A percentile compares a stretch with the other conserved stretches of the same genome.
Conservation (phyloP, 2,888 invertebrate species). For the Drosophila fungiperda region DNA sequence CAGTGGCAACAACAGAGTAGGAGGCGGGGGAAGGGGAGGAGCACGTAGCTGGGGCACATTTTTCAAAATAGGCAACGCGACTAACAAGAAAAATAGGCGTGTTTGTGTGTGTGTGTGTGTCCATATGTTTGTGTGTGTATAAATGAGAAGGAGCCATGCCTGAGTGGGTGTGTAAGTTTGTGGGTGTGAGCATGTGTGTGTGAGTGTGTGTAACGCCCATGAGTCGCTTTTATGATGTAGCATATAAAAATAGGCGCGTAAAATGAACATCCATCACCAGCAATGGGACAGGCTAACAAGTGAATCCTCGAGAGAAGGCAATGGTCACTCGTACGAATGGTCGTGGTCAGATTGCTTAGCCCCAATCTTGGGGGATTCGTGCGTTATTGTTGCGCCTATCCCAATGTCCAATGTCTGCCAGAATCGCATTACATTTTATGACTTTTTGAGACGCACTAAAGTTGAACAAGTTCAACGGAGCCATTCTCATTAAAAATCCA, state of each 20-base stretch:
- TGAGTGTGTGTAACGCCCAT: conserved; percentile 69
- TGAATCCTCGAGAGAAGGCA: conserved; percentile 24
- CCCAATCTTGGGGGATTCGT: conserved; percentile 36
- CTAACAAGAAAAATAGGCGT: conserved; percentile 47
- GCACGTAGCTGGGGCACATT: conserved; percentile 30
- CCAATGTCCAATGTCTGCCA: conserved; percentile 3
- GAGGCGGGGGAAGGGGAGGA: background rate
- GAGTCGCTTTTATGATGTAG: conserved; percentile 68
- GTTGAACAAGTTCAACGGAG: conserved; percentile 68
- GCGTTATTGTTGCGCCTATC: conserved; percentile 13
- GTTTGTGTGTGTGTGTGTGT: conserved; percentile 24
- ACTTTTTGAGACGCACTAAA: conserved; percentile 72
- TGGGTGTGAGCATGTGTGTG: background rate
- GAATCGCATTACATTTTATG: conserved; percentile 73
- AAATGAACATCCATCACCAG: conserved; percentile 77
- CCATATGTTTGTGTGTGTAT: conserved; percentile 27
- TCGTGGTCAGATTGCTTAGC: conserved; percentile 56
- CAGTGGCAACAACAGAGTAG: conserved; percentile 4
- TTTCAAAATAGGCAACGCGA: conserved; percentile 51
- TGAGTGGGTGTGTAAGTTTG: background rate
- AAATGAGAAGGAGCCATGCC: background rate
- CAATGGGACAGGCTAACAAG: conserved; percentile 60
- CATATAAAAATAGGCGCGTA: conserved; percentile 70
- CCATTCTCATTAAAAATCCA: conserved; percentile 59
- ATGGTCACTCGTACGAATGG: conserved; percentile 55